These are phyloP conservation scores for Phalacrocorax aristotelis DNA, from an alignment of 2,113 vertebrate species.

Conservation along the genomic window DNA sequence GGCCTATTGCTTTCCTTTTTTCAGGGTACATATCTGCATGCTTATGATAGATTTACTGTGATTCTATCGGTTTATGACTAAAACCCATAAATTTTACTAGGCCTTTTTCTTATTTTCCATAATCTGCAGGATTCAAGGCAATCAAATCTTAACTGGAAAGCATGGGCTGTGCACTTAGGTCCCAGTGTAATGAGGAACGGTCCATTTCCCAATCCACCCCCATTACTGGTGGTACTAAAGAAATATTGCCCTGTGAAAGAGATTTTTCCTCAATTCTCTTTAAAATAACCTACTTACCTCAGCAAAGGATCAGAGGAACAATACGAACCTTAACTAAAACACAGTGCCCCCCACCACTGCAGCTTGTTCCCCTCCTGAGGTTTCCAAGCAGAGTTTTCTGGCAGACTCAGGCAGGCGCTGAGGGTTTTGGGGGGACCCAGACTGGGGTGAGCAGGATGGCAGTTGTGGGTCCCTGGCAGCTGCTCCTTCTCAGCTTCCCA, in stretches of 20 bases:
- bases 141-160: slow-evolving; percentile 55
- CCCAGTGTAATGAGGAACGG: background rate
- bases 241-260: slow-evolving; percentile 43
- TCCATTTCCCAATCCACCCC: slow-evolving; percentile 1
- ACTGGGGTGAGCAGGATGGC: background rate
- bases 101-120: slow-evolving; percentile 47
- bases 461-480: background rate
- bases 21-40: background rate
- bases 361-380: background rate
- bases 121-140: slow-evolving; percentile 41
- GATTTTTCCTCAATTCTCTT: slow-evolving; percentile 12
- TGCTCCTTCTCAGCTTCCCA: background rate
- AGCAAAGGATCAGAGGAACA: background rate
- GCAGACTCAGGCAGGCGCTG: background rate
- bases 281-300: background rate
- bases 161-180: slow-evolving; percentile 1
- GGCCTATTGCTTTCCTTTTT: background rate
- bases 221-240: slow-evolving; percentile 50
- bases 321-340: background rate
- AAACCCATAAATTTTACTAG: slow-evolving; percentile 59
- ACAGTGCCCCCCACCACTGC: background rate
- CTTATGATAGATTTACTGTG: slow-evolving; percentile 42
- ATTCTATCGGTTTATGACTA: slow-evolving; percentile 56
- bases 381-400: background rate
- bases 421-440: background rate